phyloP scores from a whole-genome alignment of 2,113 vertebrate genomes.

The Montifringilla adamsi region DNA sequence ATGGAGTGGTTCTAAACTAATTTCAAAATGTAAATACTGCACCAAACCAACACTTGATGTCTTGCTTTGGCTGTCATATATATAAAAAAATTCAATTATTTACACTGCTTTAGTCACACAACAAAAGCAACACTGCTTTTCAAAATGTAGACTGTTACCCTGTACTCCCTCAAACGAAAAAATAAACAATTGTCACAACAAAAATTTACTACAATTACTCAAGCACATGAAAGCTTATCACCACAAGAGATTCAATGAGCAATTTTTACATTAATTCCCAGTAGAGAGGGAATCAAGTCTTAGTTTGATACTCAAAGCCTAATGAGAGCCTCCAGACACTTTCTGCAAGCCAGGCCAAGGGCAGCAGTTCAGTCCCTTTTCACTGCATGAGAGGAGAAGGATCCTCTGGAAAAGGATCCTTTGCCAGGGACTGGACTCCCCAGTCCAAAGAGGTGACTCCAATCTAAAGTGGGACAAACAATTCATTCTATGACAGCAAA shows the following conservation, averaged over 20 bases:
- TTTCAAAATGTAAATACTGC: slow-evolving; percentile 1
- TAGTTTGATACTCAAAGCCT: neutral
- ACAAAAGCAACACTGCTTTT: neutral
- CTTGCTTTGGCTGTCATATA: slow-evolving; percentile 30
- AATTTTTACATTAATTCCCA: neutral
- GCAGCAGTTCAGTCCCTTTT: neutral
- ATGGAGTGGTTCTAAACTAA: neutral
- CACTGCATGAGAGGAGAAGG: neutral
- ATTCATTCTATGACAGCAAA: neutral
- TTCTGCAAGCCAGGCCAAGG: neutral
- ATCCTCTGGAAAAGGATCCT: neutral
- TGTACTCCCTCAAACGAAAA: neutral
- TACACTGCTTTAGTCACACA: slow-evolving; percentile 24
- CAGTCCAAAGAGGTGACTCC: neutral
- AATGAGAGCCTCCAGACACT: neutral
- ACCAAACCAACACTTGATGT: neutral
- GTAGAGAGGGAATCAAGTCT: neutral
- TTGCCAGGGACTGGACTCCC: neutral
- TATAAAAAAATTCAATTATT: slow-evolving; percentile 1
- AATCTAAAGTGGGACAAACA: neutral
- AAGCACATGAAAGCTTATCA: neutral
- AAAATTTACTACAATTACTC: neutral
- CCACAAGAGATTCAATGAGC: neutral
- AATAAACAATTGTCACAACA: neutral
- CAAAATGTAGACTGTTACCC: neutral